Percentiles rank a stretch among this genome's conserved stretches.
These are phyloP conservation scores for Lucinisca nassula DNA, from an alignment of 2,888 invertebrate genomes.

Conservation along the genomic window DNA sequence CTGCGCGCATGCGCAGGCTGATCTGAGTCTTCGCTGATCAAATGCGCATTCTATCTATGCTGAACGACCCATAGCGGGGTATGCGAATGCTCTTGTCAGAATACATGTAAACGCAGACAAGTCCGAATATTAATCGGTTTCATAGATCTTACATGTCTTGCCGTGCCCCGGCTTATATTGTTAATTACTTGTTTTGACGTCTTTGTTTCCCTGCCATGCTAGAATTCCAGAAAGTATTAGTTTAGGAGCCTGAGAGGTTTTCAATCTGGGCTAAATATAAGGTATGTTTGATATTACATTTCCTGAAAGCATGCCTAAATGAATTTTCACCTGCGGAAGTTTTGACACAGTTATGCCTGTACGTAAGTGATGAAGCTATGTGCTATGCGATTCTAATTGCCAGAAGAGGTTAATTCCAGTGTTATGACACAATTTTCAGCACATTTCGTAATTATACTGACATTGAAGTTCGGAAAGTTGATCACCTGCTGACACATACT, in stretches of 20 bases:
- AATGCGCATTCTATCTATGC: too few relatives aligned
- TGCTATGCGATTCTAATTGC: not conserved
- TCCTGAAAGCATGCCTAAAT: not conserved
- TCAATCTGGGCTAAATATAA: not conserved
- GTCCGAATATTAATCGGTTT: too few relatives aligned
- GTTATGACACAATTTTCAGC: not conserved
- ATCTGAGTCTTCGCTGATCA: too few relatives aligned
- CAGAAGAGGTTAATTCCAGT: not conserved
- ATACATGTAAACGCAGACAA: too few relatives aligned
- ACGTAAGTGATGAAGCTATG: not conserved
- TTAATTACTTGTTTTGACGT: slow-evolving; percentile 10
- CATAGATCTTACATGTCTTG: too few relatives aligned
- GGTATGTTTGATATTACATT: not conserved
- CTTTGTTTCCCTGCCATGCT: slow-evolving; percentile 2
- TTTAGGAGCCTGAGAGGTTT: slow-evolving; percentile 1
- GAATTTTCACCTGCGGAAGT: not conserved
- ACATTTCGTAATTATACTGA: not conserved
- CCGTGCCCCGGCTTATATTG: too few relatives aligned
- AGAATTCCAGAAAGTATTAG: not conserved
- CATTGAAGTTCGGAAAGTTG: not conserved
- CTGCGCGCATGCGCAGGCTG: too few relatives aligned
- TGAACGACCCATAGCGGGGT: too few relatives aligned
- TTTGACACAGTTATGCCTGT: not conserved
- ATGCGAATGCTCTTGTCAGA: too few relatives aligned
- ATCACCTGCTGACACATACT: not conserved